Evolutionary conservation across 2,888 invertebrate species (phyloP).

Genomic region (Caenorhabditis sp.): DNA sequence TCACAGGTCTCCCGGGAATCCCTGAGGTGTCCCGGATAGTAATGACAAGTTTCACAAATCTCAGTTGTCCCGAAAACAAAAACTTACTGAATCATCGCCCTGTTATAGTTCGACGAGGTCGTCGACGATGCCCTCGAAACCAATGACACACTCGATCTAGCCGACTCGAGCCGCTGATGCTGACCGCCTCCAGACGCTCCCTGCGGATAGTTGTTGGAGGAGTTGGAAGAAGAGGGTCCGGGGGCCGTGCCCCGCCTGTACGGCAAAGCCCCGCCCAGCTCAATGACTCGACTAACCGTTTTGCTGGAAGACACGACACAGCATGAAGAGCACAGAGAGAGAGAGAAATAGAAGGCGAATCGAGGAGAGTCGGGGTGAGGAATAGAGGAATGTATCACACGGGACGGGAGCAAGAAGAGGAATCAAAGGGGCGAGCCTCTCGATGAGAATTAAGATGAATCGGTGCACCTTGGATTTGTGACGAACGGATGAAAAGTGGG

Average conservation of each 20-base stretch:
- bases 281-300: slow-evolving; percentile 69
- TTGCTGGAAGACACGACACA: slow-evolving; percentile 50
- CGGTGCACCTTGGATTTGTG: slow-evolving; percentile 46
- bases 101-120: slow-evolving; percentile 36
- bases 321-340: slow-evolving; percentile 34
- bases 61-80: too few relatives aligned
- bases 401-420: too few relatives aligned
- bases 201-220: slow-evolving; percentile 39
- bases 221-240: slow-evolving; percentile 44
- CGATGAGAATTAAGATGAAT: slow-evolving; percentile 49
- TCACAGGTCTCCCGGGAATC: too few relatives aligned
- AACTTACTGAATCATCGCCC: slow-evolving; percentile 66
- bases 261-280: slow-evolving; percentile 64
- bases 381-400: neutral
- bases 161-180: slow-evolving; percentile 57
- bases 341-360: neutral
- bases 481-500: slow-evolving; percentile 49
- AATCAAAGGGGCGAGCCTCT: neutral
- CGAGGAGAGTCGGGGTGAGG: neutral
- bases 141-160: slow-evolving; percentile 49
- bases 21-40: too few relatives aligned
- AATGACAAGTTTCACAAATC: too few relatives aligned
- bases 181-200: neutral
- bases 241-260: slow-evolving; percentile 61
- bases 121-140: slow-evolving; percentile 44